A percentile compares a stretch with the other conserved stretches of the same genome.
phyloP scores from a whole-genome alignment of 2,888 invertebrate species.

The Harmothoe impar region DNA sequence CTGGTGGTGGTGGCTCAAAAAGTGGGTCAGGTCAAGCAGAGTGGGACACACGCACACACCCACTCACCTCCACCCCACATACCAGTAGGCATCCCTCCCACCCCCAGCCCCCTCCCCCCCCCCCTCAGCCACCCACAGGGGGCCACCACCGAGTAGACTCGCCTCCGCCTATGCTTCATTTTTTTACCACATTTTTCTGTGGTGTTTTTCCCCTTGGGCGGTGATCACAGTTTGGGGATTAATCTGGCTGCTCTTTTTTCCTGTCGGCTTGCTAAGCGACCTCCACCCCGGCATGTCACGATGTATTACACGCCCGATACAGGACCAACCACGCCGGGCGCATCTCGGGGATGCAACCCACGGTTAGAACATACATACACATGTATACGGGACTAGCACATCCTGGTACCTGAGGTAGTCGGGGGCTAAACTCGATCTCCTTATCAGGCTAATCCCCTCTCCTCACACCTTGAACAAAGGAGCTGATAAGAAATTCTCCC shows the following conservation, averaged over 20 bases:
- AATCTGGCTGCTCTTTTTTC: too few species aligned
- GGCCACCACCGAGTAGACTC: slow-evolving; percentile 6
- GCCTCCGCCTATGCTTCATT: background rate
- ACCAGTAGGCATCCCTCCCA: background rate
- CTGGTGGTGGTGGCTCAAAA: background rate
- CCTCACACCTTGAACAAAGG: too few species aligned
- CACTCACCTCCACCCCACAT: background rate
- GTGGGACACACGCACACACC: slow-evolving; percentile 49
- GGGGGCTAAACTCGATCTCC: too few species aligned
- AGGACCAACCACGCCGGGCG: background rate
- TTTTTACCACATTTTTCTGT: background rate
- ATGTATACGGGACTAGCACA: too few species aligned
- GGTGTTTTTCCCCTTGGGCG: too few species aligned
- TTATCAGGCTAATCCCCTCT: too few species aligned
- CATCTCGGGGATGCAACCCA: too few species aligned
- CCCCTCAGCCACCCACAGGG: background rate
- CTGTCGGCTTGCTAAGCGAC: background rate
- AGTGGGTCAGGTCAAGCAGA: slow-evolving; percentile 58
- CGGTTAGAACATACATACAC: too few species aligned
- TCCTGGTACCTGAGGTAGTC: too few species aligned
- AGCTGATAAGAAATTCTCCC: too few species aligned
- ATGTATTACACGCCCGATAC: background rate
- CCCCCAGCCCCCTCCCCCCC: background rate
- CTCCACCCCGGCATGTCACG: background rate
- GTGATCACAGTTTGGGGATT: too few species aligned